phyloP scores from a whole-genome alignment of 92 coral and sea anemone genomes.

The Palythoa heliodiscus region DNA sequence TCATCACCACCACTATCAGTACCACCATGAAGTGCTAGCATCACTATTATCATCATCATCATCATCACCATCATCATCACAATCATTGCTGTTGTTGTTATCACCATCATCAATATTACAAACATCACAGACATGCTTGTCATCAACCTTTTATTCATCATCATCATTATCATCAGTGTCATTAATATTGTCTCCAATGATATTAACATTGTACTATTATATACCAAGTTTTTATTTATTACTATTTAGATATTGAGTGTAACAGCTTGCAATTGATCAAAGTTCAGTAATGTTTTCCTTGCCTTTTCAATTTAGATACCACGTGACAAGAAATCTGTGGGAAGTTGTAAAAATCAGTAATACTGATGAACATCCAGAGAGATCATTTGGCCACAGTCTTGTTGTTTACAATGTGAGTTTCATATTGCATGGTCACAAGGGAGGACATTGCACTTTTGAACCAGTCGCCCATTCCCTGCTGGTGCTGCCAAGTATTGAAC shows the following conservation, averaged over 20 bases:
- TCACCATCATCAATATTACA: neutral
- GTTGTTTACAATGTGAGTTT: slow-evolving; percentile 26
- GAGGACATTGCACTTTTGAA: neutral
- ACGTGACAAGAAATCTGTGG: slow-evolving; percentile 37
- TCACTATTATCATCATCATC: neutral
- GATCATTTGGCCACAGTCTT: slow-evolving; percentile 28
- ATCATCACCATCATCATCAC: neutral
- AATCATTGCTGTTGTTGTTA: neutral
- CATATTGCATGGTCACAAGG: neutral
- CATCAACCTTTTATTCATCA: neutral
- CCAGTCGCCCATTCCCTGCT: no score
- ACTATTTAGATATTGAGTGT: neutral
- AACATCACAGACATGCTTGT: neutral
- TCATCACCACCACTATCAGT: neutral
- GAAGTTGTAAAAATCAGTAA: slow-evolving; percentile 7
- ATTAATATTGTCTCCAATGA: neutral
- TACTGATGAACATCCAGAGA: slow-evolving; percentile 4
- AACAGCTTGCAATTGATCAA: no score
- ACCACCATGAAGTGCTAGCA: neutral
- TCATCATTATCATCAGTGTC: neutral
- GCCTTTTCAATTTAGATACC: slow-evolving; percentile 4
- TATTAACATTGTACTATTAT: neutral
- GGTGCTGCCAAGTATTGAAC: no score
- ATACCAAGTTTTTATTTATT: neutral
- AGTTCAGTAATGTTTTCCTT: neutral